Base-by-base conservation (phyloP, 2,113 vertebrate species). In the Oxygymnocypris stewartii region DNA sequence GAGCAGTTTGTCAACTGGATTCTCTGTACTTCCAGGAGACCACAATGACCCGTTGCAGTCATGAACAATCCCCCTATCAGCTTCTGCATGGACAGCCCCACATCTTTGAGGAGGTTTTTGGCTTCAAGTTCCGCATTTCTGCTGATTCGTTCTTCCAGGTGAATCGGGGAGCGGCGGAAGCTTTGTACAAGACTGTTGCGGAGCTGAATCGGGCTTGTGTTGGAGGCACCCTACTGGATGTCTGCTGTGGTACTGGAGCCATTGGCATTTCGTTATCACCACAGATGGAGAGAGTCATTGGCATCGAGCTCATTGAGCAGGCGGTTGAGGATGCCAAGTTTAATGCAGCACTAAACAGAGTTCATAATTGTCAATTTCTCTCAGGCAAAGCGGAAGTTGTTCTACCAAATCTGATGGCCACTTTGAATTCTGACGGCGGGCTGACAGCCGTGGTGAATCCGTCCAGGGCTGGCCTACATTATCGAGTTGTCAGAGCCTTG, bases 11-110 rank as follows among this genome's bases (percentile, higher is more conserved):
- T 90, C 91, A 92, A 57, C 93, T 98, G 89, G 95, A 95, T 88
- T 97, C 96, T 0, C 93, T 98, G 69, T 96, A 96, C 91, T 97
- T 97, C 90, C 96, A 97, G 86, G 96, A 97, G 92, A 96, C 94
- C 90, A 87, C 90, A 25, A 95, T 94, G 96, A 97, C 94, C 10
- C 90, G 90, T 84, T 96, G 94, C 87, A 94, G 92, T 78, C 94
- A 96, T 0, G 90, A 97, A 88, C 91, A 95, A 51, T 95, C 95
- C 0, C 94, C 95, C 3, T 98, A 94, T 91, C 94, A 97, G 89
- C 95, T 97, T 20, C 93, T 97, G 4, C 85, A 95, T 0, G 96
- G 96, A 31, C 89, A 94, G 14, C 89, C 94, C 0, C 90, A 96
- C 85, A 94, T 97, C 83, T 94, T 95, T 0, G 96, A 97, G 86